Evolutionary conservation across 2,113 vertebrate species (phyloP), one percentile per base, ranked within the genome.

Genomic region (Uria aalge): DNA sequence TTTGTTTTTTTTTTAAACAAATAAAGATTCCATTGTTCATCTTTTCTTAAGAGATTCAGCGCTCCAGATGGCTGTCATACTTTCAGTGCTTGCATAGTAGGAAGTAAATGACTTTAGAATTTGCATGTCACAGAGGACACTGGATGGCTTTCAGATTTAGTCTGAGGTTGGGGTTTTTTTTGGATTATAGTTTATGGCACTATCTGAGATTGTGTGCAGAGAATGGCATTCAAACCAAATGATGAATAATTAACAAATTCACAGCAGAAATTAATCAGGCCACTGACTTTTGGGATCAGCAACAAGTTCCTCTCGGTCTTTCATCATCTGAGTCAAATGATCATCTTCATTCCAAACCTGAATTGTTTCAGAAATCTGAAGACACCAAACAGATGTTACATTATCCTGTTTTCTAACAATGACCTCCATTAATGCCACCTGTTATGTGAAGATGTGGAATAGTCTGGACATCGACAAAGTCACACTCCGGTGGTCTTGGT

Each of bases 51-150:
- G 68, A 85, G 24, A 80, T 82, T 84, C 71, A 62, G 20, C 53
- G n/a, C 24, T 95, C 87, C 85, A 94, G 74, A 96, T 92, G 78
- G 38, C 57, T 85, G 62, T 76, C 78, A 85, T 73, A 73, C 50
- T 90, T 91, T 87, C 45, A 85, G 27, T 41, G 17, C 67, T 85
- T 73, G 36, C 53, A 50, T 57, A 40, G 48, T 60, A 45, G 85
- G 41, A 90, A 85, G 71, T 66, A 93, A 94, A 93, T 71, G 41
- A 53, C 38, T 88, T 55, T 53, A 62, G 85, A 93, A 90, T 85
- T 85, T 79, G 19, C 40, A 43, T 78, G 41, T 40, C 60, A 48
- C 62, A 68, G 53, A 92, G 66, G 69, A 40, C 32, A 69, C 30
- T 85, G 69, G 19, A 57, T 40, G 24, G 45, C 22, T 93, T 95